phyloP scores from a whole-genome alignment of 2,888 invertebrate species.

The Tigriopus californicus region DNA sequence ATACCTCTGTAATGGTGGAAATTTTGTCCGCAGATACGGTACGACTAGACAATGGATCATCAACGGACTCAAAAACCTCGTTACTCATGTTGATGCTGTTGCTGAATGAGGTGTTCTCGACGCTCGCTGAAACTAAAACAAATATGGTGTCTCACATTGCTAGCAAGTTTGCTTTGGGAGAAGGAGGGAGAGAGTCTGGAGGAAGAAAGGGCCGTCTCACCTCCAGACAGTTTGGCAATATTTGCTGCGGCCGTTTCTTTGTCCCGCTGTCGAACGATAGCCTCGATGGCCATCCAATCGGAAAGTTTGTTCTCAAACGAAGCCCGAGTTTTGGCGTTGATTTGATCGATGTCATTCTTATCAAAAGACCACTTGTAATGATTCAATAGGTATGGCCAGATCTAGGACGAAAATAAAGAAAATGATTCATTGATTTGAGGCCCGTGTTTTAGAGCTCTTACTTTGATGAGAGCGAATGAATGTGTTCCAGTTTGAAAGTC shows the following conservation, averaged over 20 bases:
- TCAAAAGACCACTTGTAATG: conserved; percentile 63
- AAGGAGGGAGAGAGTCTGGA: too few species aligned
- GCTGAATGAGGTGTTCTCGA: not conserved
- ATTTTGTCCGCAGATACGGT: not conserved
- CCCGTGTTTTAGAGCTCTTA: too few species aligned
- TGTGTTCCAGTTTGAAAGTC: too few species aligned
- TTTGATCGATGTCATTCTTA: conserved; percentile 40
- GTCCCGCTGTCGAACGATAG: conserved; percentile 63
- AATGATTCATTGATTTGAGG: not conserved
- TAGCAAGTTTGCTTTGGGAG: too few species aligned
- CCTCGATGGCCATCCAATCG: conserved; percentile 86
- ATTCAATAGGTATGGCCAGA: conserved; percentile 74
- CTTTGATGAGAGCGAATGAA: too few species aligned
- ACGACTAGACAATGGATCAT: not conserved
- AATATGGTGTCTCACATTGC: too few species aligned
- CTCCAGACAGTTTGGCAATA: conserved; percentile 51
- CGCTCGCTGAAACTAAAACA: too few species aligned
- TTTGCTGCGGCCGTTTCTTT: conserved; percentile 65
- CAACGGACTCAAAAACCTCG: not conserved
- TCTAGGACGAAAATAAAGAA: conserved; percentile 28
- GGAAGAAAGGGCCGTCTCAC: too few species aligned
- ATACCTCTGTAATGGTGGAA: not conserved
- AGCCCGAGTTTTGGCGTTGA: conserved; percentile 40
- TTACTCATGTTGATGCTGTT: not conserved
- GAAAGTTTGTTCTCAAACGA: conserved; percentile 79